Evolutionary conservation across 2,797 vertebrate genomes (phyloP).

Genomic region (Dendrocincla tyrannina): DNA sequence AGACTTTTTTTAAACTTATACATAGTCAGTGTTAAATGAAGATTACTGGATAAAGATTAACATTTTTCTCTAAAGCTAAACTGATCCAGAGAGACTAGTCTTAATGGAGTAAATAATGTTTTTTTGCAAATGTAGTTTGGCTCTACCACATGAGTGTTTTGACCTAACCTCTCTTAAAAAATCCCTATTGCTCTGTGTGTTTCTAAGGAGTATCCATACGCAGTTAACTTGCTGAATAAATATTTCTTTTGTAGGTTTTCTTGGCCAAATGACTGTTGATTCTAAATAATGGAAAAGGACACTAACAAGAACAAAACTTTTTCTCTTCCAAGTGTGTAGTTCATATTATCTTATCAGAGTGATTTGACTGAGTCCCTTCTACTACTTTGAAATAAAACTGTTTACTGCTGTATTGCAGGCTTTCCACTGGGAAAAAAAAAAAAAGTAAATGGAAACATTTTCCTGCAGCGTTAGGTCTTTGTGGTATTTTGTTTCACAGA

Average conservation of each 20-base stretch:
- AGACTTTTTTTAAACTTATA: not conserved
- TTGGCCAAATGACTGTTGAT: not conserved
- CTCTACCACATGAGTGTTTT: not conserved
- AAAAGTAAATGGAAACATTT: not conserved
- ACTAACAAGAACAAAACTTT: not conserved
- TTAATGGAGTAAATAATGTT: not conserved
- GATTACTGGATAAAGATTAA: not conserved
- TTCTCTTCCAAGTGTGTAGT: not conserved
- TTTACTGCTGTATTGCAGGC: not conserved
- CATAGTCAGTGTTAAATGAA: not conserved
- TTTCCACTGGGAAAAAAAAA: not conserved
- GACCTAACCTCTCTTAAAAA: not conserved
- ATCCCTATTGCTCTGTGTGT: not conserved
- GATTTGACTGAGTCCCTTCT: not conserved
- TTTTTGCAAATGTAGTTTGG: not conserved
- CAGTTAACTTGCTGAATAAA: not conserved
- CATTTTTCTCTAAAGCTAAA: not conserved
- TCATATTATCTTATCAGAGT: not conserved
- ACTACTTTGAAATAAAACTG: not conserved
- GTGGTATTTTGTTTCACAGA: not conserved
- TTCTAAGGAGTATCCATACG: not conserved
- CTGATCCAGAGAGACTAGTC: not conserved
- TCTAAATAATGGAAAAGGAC: not conserved
- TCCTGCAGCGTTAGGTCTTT: not conserved
- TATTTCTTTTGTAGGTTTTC: not conserved